Base-by-base conservation (phyloP, 1,140 invertebrate genomes). In the Phocides pigmalion region DNA sequence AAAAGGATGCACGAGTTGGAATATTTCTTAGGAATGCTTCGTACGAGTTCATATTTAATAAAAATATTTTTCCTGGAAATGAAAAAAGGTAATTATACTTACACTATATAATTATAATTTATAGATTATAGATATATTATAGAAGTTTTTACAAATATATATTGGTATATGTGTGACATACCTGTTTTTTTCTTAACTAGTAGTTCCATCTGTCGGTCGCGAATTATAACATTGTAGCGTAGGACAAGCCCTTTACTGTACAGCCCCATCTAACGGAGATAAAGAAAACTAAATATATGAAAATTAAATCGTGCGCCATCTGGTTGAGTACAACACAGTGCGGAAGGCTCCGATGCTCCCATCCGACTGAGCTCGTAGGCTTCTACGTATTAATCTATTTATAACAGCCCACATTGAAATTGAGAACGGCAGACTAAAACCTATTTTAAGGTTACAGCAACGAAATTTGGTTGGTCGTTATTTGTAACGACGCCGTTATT, bases 311-410 rank as follows among this genome's bases (percentile, higher is more conserved):
- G 15, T 41, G 70, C 78, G 81, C 84, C 87, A 85, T 89, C 76
- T 84, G 46, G 61, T 37, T 44, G 22, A 49, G 66, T 65, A 22
- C 42, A 56, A 35, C 68, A 62, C 58, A 68, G 77, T 88, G 80
- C 69, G 66, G 65, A 77, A 88, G 84, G 79, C 84, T 84, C 76
- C 76, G 63, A 66, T 62, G 72, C 81, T 70, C 53, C 35, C 25
- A 51, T 44, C 61, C 74, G 74, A 87, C 85, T 88, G 83, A 80
- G 58, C 53, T 32, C 62, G 64, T 61, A 85, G 81, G 78, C 81
- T 84, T 81, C 70, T 59, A 51, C 44, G 64, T 41, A 53, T 61
- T 5, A 56, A 22, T 72, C 72, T 85, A 87, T 77, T 70, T 82
- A 79, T 79, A 81, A 64, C 65, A 50, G 39, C 59, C 68, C 39